Evolutionary conservation across 2,888 invertebrate species (phyloP).

Genomic region (Allophyes oxyacanthae): DNA sequence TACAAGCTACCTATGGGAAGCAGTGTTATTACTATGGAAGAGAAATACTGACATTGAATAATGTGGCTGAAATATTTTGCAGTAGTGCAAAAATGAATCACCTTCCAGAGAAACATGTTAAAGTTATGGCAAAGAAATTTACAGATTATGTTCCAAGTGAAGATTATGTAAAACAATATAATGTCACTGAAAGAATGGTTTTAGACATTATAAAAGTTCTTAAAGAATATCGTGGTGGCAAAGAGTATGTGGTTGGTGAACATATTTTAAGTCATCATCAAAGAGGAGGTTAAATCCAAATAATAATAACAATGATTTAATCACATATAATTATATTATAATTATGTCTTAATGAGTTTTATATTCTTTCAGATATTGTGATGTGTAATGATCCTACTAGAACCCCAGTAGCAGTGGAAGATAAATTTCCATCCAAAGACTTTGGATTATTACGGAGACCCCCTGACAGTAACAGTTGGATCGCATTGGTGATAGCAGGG

Average conservation of each 20-base stretch:
- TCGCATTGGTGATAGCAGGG: slow-evolving; percentile 89
- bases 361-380: slow-evolving; percentile 87
- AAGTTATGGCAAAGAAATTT: slow-evolving; percentile 89
- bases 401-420: slow-evolving; percentile 81
- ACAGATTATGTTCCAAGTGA: slow-evolving; percentile 89
- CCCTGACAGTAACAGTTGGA: slow-evolving; percentile 83
- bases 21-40: slow-evolving; percentile 81
- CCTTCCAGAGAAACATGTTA: slow-evolving; percentile 81
- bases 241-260: slow-evolving; percentile 81
- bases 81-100: slow-evolving; percentile 89
- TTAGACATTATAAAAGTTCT: slow-evolving; percentile 88
- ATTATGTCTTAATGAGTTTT: not conserved
- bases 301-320: too few relatives aligned
- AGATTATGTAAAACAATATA: slow-evolving; percentile 84
- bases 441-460: slow-evolving; percentile 81
- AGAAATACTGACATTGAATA: slow-evolving; percentile 91
- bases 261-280: slow-evolving; percentile 92
- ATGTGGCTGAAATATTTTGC: slow-evolving; percentile 90
- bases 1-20: slow-evolving; percentile 88
- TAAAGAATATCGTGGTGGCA: slow-evolving; percentile 82
- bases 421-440: slow-evolving; percentile 81
- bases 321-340: too few relatives aligned
- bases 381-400: slow-evolving; percentile 88
- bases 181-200: slow-evolving; percentile 88
- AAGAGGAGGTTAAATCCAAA: slow-evolving; percentile 84